Evolutionary conservation across 2,797 vertebrate species (phyloP), one percentile per base, ranked within the genome.

Genomic region (Hozukius guyotensis): DNA sequence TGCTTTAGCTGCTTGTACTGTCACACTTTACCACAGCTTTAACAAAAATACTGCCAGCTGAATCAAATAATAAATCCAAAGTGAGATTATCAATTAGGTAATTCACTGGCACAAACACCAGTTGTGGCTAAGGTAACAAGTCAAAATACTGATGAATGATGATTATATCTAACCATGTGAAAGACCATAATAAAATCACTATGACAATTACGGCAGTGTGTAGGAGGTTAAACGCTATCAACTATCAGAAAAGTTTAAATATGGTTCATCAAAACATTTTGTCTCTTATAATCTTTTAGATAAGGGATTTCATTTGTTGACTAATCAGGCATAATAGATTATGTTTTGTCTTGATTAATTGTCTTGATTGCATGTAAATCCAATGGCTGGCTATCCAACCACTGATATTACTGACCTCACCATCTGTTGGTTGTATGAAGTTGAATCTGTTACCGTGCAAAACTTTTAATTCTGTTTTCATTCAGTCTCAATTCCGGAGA

Each of bases 101-200:
- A 25, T 68, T 68, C 8, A 49, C 22, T 10, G 3, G 32, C 29
- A 22, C 5, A 61, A n/a, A 57, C 29, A 57, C 11, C 24, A 78
- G 32, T 13, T 49, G 6, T 75, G 25, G 3, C 6, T 63, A 42
- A 72, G 6, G 4, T 46, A 36, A 59, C 3, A 3, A 68, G 16
- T 83, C 11, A 66, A 12, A 83, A 61, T 1, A 76, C 14, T 60
- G n/a, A 77, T 63, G 4, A 52, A 56, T 64, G 12, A 25, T 69
- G 8, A 59, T 31, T 31, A 64, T 59, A 46, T 38, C 31, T 63
- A 27, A 55, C 12, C 13, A 29, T 56, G 14, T 59, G 49, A 18
- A 66, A 52, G 2, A n/a, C 6, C 8, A 32, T n/a, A n/a, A 63
- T 20, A 25, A 72, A 67, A 52, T 38, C 14, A 29, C 32, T 59